Conservation (phyloP, 2,797 vertebrate genomes). For the Acanthurus tractus region DNA sequence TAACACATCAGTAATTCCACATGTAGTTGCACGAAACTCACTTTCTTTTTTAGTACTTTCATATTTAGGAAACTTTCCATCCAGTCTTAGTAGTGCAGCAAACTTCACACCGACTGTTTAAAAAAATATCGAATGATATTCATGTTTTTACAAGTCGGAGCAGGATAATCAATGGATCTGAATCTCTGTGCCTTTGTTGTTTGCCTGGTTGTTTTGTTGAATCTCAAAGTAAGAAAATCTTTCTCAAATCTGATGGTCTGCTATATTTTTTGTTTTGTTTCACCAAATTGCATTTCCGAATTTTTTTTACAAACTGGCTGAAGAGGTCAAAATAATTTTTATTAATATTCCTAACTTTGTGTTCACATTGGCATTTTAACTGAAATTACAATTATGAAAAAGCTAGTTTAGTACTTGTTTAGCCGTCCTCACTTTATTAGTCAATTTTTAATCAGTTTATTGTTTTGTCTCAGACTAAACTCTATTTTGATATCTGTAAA, state of each 20-base stretch:
- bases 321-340: slow-evolving; percentile 23
- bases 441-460: not conserved
- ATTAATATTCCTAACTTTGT: slow-evolving; percentile 26
- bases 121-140: not conserved
- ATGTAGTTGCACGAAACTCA: slow-evolving; percentile 18
- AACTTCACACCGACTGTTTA: not conserved
- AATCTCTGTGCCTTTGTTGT: slow-evolving; percentile 14
- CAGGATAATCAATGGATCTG: slow-evolving; percentile 13
- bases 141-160: slow-evolving; percentile 2
- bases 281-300: slow-evolving; percentile 1
- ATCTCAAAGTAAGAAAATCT: slow-evolving; percentile 5
- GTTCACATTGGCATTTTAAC: slow-evolving; percentile 22
- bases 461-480: slow-evolving; percentile 14
- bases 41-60: slow-evolving; percentile 7
- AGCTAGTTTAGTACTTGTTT: slow-evolving; percentile 11
- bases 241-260: slow-evolving; percentile 8
- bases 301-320: not conserved
- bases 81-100: slow-evolving; percentile 53
- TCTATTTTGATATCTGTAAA: slow-evolving; percentile 64
- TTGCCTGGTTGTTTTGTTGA: slow-evolving; percentile 14
- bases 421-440: not conserved
- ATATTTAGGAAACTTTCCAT: slow-evolving; percentile 24
- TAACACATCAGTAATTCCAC: slow-evolving; percentile 44
- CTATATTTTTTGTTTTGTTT: not conserved
- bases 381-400: slow-evolving; percentile 8